Evolutionary conservation across 2,888 invertebrate species (phyloP), one percentile per base, ranked within the genome.

Genomic region (Auanema sp.): DNA sequence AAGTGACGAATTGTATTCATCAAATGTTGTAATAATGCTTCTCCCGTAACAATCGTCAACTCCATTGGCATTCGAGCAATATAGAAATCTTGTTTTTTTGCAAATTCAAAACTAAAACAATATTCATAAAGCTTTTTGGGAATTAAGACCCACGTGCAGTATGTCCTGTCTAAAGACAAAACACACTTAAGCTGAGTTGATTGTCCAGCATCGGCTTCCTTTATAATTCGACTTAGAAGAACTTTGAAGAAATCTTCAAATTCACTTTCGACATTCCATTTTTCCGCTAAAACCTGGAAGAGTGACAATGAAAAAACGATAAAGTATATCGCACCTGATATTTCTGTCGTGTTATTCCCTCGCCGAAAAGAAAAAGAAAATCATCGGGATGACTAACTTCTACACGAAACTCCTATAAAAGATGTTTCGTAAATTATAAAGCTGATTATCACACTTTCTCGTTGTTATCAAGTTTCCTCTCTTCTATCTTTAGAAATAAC

Each of bases 351-450:
- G 47, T 47, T 5, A 47, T 47, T 5, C 47, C 47, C 6, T 47
- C 47, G 47, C 47, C 47, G 18, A 18, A 47, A 21, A 47, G 47
- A 10, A 47, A 47, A 5, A 18, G 47, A 10, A 47, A 47, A 47
- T 47, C 47, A 47, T 47, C 47, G 5, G 18, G 47, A 47, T 47
- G 47, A 47, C 47, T 47, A 47, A 47, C 21, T 47, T 47, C 47
- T 16, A 47, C 47, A 47, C 47, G 47, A 47, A 47, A 47, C 21
- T 47, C 47, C 47, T 47, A 21, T 18, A 47, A 47, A 47, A 18
- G 43, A 21, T 3, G 10, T 21, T 16, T 6, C 10, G 47, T 21
- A 10, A 47, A 43, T n/a, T 47, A 18, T 18, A 10, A 47, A 5
- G 47, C 47, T 5, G 16, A 47, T 47, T 18, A 5, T 18, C 47